A percentile compares a stretch with the other conserved stretches of the same genome.
Evolutionary conservation across 1,140 invertebrate genomes (phyloP).

Genomic region (Parapsyche elsis): DNA sequence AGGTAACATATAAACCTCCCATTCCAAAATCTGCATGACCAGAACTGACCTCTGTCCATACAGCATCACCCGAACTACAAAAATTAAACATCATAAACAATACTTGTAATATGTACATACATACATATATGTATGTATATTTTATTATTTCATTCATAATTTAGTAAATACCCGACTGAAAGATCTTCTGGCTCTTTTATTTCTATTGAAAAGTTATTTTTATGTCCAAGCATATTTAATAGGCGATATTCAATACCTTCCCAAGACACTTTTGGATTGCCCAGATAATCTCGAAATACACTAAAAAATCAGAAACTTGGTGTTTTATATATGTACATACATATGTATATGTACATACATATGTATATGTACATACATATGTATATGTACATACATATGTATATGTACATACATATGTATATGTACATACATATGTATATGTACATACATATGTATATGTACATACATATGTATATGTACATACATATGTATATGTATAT

Average conservation of each 20-base stretch:
- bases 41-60: conserved; percentile 64
- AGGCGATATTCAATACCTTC: conserved; percentile 77
- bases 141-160: too few relatives aligned
- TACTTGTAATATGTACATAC: conserved; percentile 21
- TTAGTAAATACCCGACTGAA: conserved; percentile 65
- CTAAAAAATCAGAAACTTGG: conserved; percentile 49
- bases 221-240: conserved; percentile 69
- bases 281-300: conserved; percentile 58
- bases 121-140: too few relatives aligned
- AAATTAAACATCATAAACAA: conserved; percentile 39
- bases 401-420: too few relatives aligned
- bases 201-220: conserved; percentile 77
- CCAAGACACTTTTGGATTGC: conserved; percentile 67
- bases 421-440: too few relatives aligned
- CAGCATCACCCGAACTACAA: conserved; percentile 69
- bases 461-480: too few relatives aligned
- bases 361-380: too few relatives aligned
- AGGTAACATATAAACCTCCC: conserved; percentile 75
- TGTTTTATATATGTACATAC: too few relatives aligned
- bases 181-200: conserved; percentile 69
- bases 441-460: too few relatives aligned
- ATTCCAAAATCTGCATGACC: conserved; percentile 72
- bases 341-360: too few relatives aligned
- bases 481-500: too few relatives aligned
- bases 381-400: too few relatives aligned